Base-by-base conservation (phyloP, 2,888 invertebrate genomes). In the Pachydiplax longipennis region DNA sequence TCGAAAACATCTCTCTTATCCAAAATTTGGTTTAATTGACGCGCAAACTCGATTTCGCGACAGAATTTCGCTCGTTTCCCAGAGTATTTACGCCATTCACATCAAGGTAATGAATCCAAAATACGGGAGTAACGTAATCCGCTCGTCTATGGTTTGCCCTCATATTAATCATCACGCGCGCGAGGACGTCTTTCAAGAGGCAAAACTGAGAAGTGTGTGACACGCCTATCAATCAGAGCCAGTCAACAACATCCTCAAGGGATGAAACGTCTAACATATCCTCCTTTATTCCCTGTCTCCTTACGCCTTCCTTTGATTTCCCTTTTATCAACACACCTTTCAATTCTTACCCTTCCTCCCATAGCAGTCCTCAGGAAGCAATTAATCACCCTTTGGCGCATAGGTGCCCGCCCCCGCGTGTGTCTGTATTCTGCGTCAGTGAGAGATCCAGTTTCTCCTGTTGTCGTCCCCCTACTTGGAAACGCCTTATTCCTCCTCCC, bases 371-470 rank as follows among this genome's bases (percentile, higher is more conserved):
- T 58, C 35, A 53, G 61, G n/a, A 87, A 87, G 87, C 87, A 65
- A 87, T 87, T 87, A 87, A 87, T 87, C 87, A 87, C 87, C 40
- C 87, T 61, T 87, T 87, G 87, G 87, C 61, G 87, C 83, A 37
- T 83, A 83, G 83, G 87, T 87, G 37, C 37, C 87, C 61, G 35
- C 87, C 58, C 61, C 35, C 22, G 58, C 10, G 83, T 83, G 83
- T 58, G 83, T 87, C 87, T 87, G 87, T 87, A 87, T 87, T 87
- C 87, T 37, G 87, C 37, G 25, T 73, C 31, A 31, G n/a, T 4
- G 35, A 83, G 87, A 31, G 61, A 87, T 87, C 65, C 87, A 37
- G 87, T 87, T 87, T 61, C 87, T 12, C 65, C 31, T 18, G 25
- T 25, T 31, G 31, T 31, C 73, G 73, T 31, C 31, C 31, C 25